These are phyloP conservation scores for Manis pentadactyla DNA, from an alignment of 2,797 vertebrate species.

Conservation along the genomic window DNA sequence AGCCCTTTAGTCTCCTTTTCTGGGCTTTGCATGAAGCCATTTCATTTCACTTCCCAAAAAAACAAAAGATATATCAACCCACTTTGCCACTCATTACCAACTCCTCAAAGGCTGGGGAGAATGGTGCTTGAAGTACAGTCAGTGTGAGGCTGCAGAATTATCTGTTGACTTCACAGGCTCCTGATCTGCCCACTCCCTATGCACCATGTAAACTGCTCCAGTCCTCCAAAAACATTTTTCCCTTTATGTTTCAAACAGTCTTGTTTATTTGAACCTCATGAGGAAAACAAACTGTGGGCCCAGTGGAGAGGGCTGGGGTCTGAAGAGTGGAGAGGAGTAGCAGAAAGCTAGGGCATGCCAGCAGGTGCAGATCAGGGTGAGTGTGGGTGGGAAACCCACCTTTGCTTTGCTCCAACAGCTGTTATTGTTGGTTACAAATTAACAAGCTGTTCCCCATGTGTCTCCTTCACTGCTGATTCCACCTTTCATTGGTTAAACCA, in stretches of 20 bases:
- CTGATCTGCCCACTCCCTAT: not conserved
- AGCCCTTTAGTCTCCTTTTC: not conserved
- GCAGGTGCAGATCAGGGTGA: not conserved
- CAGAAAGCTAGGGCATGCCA: not conserved
- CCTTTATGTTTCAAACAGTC: not conserved
- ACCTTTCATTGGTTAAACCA: constrained; percentile 34
- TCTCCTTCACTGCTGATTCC: not conserved
- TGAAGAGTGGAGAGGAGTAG: not conserved
- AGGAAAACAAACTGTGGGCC: not conserved
- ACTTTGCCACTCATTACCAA: not conserved
- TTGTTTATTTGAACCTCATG: not conserved
- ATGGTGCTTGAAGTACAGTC: not conserved
- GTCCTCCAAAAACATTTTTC: not conserved
- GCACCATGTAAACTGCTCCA: not conserved
- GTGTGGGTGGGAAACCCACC: not conserved
- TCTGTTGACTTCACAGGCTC: not conserved
- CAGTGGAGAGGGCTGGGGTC: not conserved
- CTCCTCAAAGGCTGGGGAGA: not conserved
- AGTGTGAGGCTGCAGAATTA: not conserved
- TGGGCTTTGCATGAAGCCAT: not conserved
- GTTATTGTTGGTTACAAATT: constrained; percentile 37
- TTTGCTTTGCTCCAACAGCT: constrained; percentile 1
- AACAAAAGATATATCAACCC: not conserved
- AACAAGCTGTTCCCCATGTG: constrained; percentile 47
- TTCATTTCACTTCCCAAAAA: constrained; percentile 4